Conservation (phyloP, 64 coral and sea anemone genomes). For the Stichodactyla mertensii region DNA sequence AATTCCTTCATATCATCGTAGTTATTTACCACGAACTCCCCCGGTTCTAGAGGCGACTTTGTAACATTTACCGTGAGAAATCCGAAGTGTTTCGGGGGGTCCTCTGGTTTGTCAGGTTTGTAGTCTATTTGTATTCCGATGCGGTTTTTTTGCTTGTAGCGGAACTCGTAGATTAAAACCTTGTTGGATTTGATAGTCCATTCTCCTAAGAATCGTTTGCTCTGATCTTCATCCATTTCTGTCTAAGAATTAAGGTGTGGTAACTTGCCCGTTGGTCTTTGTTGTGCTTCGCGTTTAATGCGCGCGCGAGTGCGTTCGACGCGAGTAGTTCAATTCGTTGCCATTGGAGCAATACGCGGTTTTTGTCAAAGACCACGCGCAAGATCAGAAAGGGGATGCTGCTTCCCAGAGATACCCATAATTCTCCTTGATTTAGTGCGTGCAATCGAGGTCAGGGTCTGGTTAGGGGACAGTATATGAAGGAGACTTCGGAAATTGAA, state of each 20-base stretch:
- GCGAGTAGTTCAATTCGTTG: neutral
- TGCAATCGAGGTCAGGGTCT: no score
- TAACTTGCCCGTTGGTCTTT: neutral
- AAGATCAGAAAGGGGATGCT: no score
- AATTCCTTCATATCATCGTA: conserved; percentile 30
- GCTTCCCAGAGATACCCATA: no score
- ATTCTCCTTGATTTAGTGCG: no score
- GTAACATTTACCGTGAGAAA: conserved; percentile 5
- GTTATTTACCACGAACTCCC: conserved; percentile 43
- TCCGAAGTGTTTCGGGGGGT: neutral
- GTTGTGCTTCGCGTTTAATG: conserved; percentile 8
- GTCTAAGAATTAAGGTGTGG: neutral
- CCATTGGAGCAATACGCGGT: neutral
- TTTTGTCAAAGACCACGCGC: no score
- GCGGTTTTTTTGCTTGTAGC: neutral
- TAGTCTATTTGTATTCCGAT: neutral
- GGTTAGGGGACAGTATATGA: no score
- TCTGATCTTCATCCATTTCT: neutral
- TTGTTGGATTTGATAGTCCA: conserved; percentile 3
- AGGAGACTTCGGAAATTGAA: no score
- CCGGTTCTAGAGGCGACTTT: conserved; percentile 27
- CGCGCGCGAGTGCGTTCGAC: conserved; percentile 10
- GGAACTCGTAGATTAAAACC: conserved; percentile 4
- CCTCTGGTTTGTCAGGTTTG: neutral
- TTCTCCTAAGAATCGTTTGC: conserved; percentile 7